A percentile compares a stretch with the other conserved stretches of the same genome.
phyloP scores from a whole-genome alignment of 1,140 invertebrate genomes.

The Pemphigus obesinymphae region DNA sequence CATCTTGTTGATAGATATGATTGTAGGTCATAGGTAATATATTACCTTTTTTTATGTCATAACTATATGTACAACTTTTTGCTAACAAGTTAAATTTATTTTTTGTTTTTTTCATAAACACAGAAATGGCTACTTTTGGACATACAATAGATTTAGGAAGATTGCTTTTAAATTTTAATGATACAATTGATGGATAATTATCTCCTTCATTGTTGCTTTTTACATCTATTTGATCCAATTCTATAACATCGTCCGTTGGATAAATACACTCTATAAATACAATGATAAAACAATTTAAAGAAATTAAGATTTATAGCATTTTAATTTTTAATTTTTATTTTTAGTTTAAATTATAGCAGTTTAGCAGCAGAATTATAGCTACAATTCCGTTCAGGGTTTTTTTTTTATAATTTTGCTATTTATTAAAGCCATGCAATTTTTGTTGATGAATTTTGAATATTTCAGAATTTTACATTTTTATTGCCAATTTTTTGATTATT shows the following conservation, averaged over 20 bases:
- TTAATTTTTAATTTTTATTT: no score
- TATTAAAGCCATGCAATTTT: no score
- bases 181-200: slow-evolving; percentile 2
- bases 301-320: no score
- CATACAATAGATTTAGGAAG: slow-evolving; percentile 19
- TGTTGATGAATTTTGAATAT: no score
- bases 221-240: slow-evolving; percentile 21
- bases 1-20: slow-evolving; percentile 35
- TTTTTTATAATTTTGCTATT: no score
- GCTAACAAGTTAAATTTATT: slow-evolving; percentile 6
- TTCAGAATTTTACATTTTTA: no score
- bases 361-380: no score
- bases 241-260: slow-evolving; percentile 15
- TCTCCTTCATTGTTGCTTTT: slow-evolving; percentile 11
- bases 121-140: slow-evolving; percentile 21
- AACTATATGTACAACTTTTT: not conserved
- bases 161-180: slow-evolving; percentile 25
- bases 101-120: slow-evolving; percentile 19
- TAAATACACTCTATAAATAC: slow-evolving; percentile 15
- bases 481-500: no score
- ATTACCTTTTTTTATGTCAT: slow-evolving; percentile 23
- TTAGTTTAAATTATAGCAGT: no score
- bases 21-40: slow-evolving; percentile 24
- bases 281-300: not conserved
- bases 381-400: no score